A percentile compares a stretch with the other conserved stretches of the same genome.
Conservation (phyloP, 2,113 vertebrate species). For the Prunella fulvescens region DNA sequence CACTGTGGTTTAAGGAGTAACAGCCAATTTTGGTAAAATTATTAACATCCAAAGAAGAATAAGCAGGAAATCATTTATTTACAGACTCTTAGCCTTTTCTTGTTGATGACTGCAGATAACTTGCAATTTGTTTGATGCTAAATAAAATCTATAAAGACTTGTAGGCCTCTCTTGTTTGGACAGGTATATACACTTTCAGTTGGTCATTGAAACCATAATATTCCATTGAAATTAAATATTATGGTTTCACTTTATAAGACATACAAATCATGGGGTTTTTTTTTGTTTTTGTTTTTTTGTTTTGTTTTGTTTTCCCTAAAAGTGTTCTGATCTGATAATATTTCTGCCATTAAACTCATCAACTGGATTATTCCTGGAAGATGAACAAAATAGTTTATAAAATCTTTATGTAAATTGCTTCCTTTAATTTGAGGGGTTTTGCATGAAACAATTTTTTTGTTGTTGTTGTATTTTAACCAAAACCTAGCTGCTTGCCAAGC, state of each 20-base stretch:
- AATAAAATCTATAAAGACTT: background rate
- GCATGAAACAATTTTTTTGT: background rate
- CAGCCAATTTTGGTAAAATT: background rate
- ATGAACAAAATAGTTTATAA: background rate
- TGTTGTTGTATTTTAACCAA: background rate
- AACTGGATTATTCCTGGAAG: background rate
- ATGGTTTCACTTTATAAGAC: background rate
- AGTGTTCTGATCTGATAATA: background rate
- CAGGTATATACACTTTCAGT: background rate
- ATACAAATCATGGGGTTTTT: background rate
- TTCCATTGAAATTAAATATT: background rate
- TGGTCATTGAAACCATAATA: background rate
- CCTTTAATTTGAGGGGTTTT: background rate
- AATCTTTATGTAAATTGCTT: background rate
- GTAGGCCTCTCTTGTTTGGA: background rate
- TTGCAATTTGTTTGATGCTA: background rate
- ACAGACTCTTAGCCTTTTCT: background rate
- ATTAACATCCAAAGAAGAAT: background rate
- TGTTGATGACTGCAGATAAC: background rate
- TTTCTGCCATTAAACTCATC: background rate
- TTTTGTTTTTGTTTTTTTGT: background rate
- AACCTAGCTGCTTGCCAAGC: background rate
- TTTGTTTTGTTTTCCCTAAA: background rate
- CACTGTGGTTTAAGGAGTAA: background rate
- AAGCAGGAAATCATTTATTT: background rate